Evolutionary conservation across 2,888 invertebrate species (phyloP), one percentile per base, ranked within the genome.

Genomic region (Epirrhoe tristata): DNA sequence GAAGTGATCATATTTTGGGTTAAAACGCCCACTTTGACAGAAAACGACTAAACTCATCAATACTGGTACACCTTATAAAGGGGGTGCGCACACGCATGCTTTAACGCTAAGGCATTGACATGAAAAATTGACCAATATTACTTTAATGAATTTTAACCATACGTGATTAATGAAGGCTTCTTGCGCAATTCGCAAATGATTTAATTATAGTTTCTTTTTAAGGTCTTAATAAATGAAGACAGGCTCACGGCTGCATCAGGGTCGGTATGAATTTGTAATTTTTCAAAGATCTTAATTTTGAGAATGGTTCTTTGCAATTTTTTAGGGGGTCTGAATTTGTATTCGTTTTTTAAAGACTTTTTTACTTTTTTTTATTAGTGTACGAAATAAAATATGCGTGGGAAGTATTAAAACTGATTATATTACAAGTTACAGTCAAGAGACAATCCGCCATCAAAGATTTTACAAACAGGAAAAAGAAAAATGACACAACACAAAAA

Each of bases 71-170:
- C 61, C 14, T 48, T 16, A 48, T 34, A 17, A 2, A 24, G 24
- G 24, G 24, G 24, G 16, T 57, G 63, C 57, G 63, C 24, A 12
- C 43, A 52, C 57, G 57, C 52, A 63, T 36, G 56, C 31, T 43
- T 43, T 43, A 17, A 56, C 36, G 16, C 24, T 53, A 53, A 56
- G 12, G n/a, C 51, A 50, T 14, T 52, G 63, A 67, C 67, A 63
- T 67, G 67, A 67, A 58, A 62, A 58, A 67, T 67, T 55, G 39
- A 43, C 51, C n/a, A 32, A 32, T 58, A 67, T 58, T 59, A 54
- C 39, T 56, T n/a, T 58, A 63, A 67, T 59, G 55, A 59, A 16
- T 62, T 58, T 58, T 63, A 63, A 63, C 65, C 54, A 59, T 63
- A 58, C 51, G 43, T 67, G 62, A 67, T 63, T 52, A 59, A 67